Evolutionary conservation across 2,113 vertebrate species (phyloP).

Genomic region (Anoplopoma fimbria): DNA sequence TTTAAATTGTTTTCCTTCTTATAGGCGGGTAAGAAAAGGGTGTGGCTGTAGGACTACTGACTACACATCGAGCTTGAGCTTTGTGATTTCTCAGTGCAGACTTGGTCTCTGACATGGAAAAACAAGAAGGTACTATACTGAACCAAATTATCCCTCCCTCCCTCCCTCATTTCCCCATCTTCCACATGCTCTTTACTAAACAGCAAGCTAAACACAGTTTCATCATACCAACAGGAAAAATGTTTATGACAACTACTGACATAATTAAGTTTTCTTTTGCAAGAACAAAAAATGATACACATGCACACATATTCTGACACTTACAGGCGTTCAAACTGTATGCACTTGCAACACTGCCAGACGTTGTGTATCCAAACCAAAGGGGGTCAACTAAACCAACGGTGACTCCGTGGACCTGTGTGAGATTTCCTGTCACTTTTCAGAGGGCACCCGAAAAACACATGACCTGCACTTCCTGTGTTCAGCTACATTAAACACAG

Average conservation of each 20-base stretch:
- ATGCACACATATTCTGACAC: slow-evolving; percentile 57
- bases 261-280: slow-evolving; percentile 53
- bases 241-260: slow-evolving; percentile 57
- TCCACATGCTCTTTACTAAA: slow-evolving; percentile 75
- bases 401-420: slow-evolving; percentile 32
- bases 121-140: slow-evolving; percentile 51
- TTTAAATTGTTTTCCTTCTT: slow-evolving; percentile 44
- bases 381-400: slow-evolving; percentile 27
- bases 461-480: slow-evolving; percentile 18
- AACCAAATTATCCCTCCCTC: slow-evolving; percentile 45
- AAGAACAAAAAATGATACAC: slow-evolving; percentile 61
- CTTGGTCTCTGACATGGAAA: slow-evolving; percentile 77
- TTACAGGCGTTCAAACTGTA: slow-evolving; percentile 52
- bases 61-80: slow-evolving; percentile 76
- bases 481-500: slow-evolving; percentile 44
- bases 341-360: slow-evolving; percentile 41
- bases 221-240: slow-evolving; percentile 66
- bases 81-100: slow-evolving; percentile 80
- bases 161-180: slow-evolving; percentile 21
- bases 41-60: slow-evolving; percentile 66
- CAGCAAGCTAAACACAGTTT: slow-evolving; percentile 74
- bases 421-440: slow-evolving; percentile 41
- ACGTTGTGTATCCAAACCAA: slow-evolving; percentile 55
- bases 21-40: slow-evolving; percentile 53
- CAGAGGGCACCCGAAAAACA: slow-evolving; percentile 2